phyloP scores from a whole-genome alignment of 2,113 vertebrate species.

The Fregata magnificens region DNA sequence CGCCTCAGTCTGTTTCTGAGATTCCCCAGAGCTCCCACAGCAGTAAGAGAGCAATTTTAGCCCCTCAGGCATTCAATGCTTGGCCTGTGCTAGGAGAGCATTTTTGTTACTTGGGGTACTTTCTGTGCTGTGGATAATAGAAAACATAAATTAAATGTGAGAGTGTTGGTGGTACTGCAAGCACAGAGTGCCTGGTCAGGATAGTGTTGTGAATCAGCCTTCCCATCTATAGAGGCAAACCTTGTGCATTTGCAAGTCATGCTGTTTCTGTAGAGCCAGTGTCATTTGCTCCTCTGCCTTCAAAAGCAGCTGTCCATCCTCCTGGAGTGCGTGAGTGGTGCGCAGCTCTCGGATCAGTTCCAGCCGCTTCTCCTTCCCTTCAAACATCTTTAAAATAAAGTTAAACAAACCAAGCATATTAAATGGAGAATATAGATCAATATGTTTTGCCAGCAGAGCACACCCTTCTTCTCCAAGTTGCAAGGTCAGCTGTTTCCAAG shows the following conservation, averaged over 20 bases:
- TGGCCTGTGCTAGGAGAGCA: not conserved
- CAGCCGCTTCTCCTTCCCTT: conserved; percentile 81
- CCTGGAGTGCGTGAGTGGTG: conserved; percentile 79
- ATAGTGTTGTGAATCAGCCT: not conserved
- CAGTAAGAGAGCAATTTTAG: not conserved
- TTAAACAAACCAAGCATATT: not conserved
- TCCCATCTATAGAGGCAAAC: conserved; percentile 59
- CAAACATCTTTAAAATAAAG: conserved; percentile 83
- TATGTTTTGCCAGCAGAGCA: not conserved
- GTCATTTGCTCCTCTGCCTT: conserved; percentile 73
- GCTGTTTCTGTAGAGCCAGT: conserved; percentile 75
- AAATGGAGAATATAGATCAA: not conserved
- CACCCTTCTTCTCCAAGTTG: not conserved
- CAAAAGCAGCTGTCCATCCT: conserved; percentile 76
- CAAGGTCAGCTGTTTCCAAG: not conserved
- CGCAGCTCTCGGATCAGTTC: conserved; percentile 88
- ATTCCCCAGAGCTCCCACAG: not conserved
- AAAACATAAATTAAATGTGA: not conserved
- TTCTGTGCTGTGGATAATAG: not conserved
- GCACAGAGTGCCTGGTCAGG: not conserved
- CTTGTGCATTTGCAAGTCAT: conserved; percentile 70
- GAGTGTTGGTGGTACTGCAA: not conserved
- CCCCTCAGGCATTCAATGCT: not conserved
- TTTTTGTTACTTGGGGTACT: not conserved
- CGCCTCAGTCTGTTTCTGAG: not conserved